Percentiles rank a stretch among this genome's conserved stretches.
Conservation (phyloP, 2,113 vertebrate species). For the Prunella himalayana region DNA sequence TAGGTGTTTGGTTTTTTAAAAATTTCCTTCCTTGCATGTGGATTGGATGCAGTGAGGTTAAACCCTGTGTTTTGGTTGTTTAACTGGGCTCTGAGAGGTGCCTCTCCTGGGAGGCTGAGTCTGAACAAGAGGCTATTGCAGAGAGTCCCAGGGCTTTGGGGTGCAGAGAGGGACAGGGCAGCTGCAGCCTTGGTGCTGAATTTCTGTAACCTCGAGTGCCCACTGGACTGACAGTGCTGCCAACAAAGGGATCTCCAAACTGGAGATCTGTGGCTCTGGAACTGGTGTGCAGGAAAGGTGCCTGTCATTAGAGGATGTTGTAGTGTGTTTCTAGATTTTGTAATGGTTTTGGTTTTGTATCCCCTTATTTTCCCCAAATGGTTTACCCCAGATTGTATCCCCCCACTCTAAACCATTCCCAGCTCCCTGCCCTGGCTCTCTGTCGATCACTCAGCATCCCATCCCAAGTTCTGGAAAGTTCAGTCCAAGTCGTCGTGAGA, state of each 20-base stretch:
- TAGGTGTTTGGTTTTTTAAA: not conserved
- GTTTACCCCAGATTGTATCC: too few species aligned
- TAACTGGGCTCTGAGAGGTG: not conserved
- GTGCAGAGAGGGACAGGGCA: not conserved
- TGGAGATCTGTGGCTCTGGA: not conserved
- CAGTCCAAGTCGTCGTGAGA: too few species aligned
- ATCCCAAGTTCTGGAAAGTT: too few species aligned
- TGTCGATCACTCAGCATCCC: too few species aligned
- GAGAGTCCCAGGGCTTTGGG: not conserved
- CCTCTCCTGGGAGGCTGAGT: not conserved
- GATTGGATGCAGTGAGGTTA: not conserved
- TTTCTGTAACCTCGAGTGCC: not conserved
- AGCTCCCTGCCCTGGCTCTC: too few species aligned
- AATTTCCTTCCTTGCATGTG: not conserved
- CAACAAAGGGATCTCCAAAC: not conserved
- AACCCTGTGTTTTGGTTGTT: not conserved
- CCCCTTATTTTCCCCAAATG: too few species aligned
- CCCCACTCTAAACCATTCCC: too few species aligned
- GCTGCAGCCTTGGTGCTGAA: not conserved
- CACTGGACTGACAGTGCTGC: not conserved
- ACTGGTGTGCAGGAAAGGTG: not conserved
- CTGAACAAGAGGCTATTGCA: accelerated
- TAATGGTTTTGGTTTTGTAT: too few species aligned
- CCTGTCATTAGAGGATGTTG: not conserved
- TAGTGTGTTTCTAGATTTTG: too few species aligned